phyloP scores from a whole-genome alignment of 2,888 invertebrate genomes.

The Strigamia transsilvanica region DNA sequence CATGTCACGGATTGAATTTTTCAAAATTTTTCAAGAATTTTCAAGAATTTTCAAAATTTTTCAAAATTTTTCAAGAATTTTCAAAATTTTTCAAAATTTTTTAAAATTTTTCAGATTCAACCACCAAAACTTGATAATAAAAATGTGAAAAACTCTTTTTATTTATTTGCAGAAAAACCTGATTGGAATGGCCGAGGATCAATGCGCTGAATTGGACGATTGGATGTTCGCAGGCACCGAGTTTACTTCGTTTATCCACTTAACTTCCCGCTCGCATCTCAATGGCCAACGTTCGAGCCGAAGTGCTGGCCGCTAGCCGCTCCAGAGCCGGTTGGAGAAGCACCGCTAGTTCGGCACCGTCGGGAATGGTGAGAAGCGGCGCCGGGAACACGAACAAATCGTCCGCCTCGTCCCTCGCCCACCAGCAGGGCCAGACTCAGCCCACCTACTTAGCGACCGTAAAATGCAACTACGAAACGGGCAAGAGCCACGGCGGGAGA shows the following conservation, averaged over 20 bases:
- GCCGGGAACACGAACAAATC: neutral
- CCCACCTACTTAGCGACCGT: neutral
- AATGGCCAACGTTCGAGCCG: conserved; percentile 60
- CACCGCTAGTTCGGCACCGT: neutral
- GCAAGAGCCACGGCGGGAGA: neutral
- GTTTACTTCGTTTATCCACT: neutral
- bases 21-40: no score
- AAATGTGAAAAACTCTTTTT: no score
- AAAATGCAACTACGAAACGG: neutral
- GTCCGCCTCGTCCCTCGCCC: neutral
- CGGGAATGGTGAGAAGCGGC: neutral
- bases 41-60: no score
- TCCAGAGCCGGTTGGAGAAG: conserved; percentile 60
- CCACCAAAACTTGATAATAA: neutral
- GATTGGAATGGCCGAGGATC: neutral
- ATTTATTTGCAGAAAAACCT: neutral
- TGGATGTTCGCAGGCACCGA: neutral
- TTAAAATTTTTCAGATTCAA: neutral
- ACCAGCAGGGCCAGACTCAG: neutral
- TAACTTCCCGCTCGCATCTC: neutral
- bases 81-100: no score
- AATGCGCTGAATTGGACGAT: neutral
- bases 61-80: no score
- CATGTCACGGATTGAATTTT: neutral
- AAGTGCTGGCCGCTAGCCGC: conserved; percentile 60